Base-by-base conservation (phyloP, 2,113 vertebrate genomes). In the Myiopsitta monachus region DNA sequence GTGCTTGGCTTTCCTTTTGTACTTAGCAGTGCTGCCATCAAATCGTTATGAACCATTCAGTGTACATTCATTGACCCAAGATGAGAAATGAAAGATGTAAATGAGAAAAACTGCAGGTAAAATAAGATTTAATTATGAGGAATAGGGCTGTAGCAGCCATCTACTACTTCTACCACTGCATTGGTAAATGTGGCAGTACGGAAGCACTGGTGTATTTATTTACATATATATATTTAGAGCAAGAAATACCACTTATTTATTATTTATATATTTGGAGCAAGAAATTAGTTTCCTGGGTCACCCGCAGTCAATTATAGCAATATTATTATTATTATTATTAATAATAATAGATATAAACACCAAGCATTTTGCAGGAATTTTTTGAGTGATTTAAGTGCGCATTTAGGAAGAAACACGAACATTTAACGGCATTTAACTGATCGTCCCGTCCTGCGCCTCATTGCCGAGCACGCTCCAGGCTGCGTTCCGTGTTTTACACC, bases 381-480 rank as follows among this genome's bases (percentile, higher is more conserved):
- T 44, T 23, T 36, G 8, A 38, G 62, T 9, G 17, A 18, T 14
- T 33, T 7, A 4, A 7, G 4, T 0, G 4, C 3, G 9, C 9
- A 2, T 38, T 73, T n/a, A 31, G 18, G 59, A 38, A 17, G 59
- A 49, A 77, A 38, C 5, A 4, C 0, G 21, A 24, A 10, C 12
- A 28, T 33, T 76, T 62, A 62, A 49, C 30, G 36, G 7, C 33
- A 15, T 14, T 11, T 3, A 15, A 3, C 38, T 28, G n/a, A 5
- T 19, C 11, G 33, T 7, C 14, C 2, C 4, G 1, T 30, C 31
- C 6, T 4, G 33, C 11, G 39, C 21, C 46, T 5, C n/a, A 26
- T 6, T 2, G 6, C 16, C 9, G 44, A 5, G 6, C n/a, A 3
- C 18, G 13, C 14, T 4, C 6, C 0, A 10, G 26, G 62, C n/a